Evolutionary conservation across 2,888 invertebrate genomes (phyloP), one percentile per base, ranked within the genome.

Genomic region (Drosophila flavopinicola): DNA sequence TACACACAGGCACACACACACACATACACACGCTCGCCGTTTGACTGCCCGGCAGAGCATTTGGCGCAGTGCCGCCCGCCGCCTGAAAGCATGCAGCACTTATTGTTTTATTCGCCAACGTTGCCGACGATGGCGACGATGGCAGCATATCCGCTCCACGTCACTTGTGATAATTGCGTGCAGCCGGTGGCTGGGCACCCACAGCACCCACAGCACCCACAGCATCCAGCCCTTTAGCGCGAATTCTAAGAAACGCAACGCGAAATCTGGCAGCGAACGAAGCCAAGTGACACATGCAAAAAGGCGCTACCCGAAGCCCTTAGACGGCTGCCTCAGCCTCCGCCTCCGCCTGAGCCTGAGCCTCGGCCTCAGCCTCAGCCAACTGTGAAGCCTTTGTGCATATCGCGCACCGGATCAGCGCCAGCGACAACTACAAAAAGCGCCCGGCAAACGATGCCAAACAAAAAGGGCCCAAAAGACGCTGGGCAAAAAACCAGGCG

Each of bases 131-230:
- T 32, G 42, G 29, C 32, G 58, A 57, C 66, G 73, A 66, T 57
- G 67, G 79, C 85, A 78, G 79, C 83, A 83, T 79, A 84, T 85
- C 85, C 84, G 85, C 80, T 78, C 85, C 76, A 84, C 85, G 84
- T 85, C 85, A 84, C 85, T 85, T 84, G 85, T 76, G 84, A 84
- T 84, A 84, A 84, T 84, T 84, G 84, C 84, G 80, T 75, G 85
- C 80, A 75, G 72, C 69, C 82, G 79, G 77, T 75, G 58, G 57
- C 57, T 65, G 64, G 45, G 35, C 45, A 30, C 9, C 6, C 17
- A 15, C 27, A 10, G 11, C 25, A 6, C 17, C n/a, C n/a, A 10
- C 0, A 17, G 11, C 6, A 1, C 9, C 6, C 13, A 17, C 6
- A 35, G 13, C 23, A 11, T 15, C 37, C 20, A 25, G 37, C 30